phyloP scores from a whole-genome alignment of 23 tunicate genomes.

The Corella eumyota region DNA sequence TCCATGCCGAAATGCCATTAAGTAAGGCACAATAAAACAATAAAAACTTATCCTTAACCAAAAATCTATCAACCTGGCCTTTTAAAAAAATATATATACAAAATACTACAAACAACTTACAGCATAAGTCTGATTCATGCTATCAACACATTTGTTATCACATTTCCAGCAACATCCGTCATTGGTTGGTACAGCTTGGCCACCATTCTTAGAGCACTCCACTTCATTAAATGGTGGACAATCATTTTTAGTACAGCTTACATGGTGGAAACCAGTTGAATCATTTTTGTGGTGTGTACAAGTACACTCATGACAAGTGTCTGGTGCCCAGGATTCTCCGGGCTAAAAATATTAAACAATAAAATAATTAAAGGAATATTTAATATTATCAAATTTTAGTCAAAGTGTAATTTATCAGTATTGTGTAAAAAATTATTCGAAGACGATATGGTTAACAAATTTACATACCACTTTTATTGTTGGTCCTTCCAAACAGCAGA shows the following conservation, averaged over 20 bases:
- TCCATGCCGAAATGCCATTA: no score
- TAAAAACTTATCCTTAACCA: no score
- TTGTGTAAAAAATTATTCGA: no score
- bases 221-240: constrained; percentile 60
- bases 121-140: constrained; percentile 38
- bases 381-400: no score
- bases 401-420: no score
- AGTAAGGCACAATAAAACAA: no score
- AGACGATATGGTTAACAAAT: no score
- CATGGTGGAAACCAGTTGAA: constrained; percentile 59
- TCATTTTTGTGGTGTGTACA: constrained; percentile 30
- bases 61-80: no score
- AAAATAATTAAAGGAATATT: no score
- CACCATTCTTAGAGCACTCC: constrained; percentile 29
- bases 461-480: constrained; percentile 42
- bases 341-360: no score
- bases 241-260: constrained; percentile 23
- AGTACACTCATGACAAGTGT: constrained; percentile 42
- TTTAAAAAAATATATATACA: not conserved
- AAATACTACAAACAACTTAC: constrained; percentile 12
- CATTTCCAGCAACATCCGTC: constrained; percentile 88
- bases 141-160: constrained; percentile 59
- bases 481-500: constrained; percentile 65
- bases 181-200: constrained; percentile 52
- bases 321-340: constrained; percentile 49